phyloP scores from a whole-genome alignment of 2,113 vertebrate species.

The Notiomystis cincta region DNA sequence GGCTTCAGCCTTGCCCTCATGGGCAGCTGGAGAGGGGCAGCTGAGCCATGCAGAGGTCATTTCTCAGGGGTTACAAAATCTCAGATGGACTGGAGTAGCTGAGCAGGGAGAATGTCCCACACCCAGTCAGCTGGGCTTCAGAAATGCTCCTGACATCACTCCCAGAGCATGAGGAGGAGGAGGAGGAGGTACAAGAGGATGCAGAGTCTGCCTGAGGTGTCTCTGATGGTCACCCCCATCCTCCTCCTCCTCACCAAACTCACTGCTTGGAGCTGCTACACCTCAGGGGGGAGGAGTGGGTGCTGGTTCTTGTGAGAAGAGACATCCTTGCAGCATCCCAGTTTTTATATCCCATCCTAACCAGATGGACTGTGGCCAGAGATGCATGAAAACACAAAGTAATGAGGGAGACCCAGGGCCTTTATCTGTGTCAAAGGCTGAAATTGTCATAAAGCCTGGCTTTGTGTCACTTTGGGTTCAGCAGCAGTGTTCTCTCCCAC shows the following conservation, averaged over 20 bases:
- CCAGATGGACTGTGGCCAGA: neutral
- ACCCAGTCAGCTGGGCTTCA: neutral
- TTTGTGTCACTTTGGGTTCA: neutral
- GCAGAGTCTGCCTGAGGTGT: neutral
- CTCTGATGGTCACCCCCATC: neutral
- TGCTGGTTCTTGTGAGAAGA: neutral
- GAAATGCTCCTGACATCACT: neutral
- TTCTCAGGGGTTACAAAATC: neutral
- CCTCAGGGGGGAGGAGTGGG: neutral
- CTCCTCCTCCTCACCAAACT: neutral
- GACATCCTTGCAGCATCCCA: neutral
- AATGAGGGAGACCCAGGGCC: fast-evolving
- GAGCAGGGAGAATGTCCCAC: neutral
- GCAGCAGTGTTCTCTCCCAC: neutral
- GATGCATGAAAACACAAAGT: neutral
- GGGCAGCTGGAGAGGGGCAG: neutral
- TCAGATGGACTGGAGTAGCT: neutral
- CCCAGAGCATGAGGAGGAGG: fast-evolving
- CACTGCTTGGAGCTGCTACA: neutral
- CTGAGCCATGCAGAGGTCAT: neutral
- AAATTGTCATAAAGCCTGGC: neutral
- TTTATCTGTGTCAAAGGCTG: neutral
- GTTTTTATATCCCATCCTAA: neutral
- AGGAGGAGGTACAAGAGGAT: neutral
- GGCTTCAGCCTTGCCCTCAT: neutral